Conservation (phyloP, 2,888 invertebrate genomes). For the Carcina quercana region DNA sequence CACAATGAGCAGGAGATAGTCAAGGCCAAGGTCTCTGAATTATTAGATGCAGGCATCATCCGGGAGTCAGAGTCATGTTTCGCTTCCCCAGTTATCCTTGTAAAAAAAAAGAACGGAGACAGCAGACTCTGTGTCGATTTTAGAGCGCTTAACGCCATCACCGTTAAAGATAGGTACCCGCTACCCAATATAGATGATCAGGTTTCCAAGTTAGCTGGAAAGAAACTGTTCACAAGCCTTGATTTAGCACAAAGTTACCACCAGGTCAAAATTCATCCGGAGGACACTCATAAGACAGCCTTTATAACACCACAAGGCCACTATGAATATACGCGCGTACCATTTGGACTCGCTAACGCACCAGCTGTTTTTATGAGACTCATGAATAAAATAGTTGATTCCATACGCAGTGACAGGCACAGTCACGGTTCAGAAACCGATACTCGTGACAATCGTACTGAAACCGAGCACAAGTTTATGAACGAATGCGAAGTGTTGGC, state of each 20-base stretch:
- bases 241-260: constrained; percentile 1
- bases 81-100: constrained; percentile 4
- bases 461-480: no score
- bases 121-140: constrained; percentile 6
- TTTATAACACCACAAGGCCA: constrained; percentile 3
- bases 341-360: constrained; percentile 2
- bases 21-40: constrained; percentile 1
- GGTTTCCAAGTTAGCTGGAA: constrained; percentile 1
- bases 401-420: neutral
- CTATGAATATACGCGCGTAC: constrained; percentile 1
- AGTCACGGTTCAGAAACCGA: no score
- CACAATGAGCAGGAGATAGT: constrained; percentile 2
- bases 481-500: no score
- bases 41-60: constrained; percentile 2
- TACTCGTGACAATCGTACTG: no score
- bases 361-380: constrained; percentile 1
- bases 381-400: neutral
- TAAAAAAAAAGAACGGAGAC: constrained; percentile 6
- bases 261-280: neutral
- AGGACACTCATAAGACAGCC: constrained; percentile 1
- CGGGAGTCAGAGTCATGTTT: constrained; percentile 1
- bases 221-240: constrained; percentile 1
- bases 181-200: constrained; percentile 7
- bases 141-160: constrained; percentile 1
- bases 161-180: constrained; percentile 6